Evolutionary conservation across 2,113 vertebrate genomes (phyloP).

Genomic region (Gasterosteus aculeatus): DNA sequence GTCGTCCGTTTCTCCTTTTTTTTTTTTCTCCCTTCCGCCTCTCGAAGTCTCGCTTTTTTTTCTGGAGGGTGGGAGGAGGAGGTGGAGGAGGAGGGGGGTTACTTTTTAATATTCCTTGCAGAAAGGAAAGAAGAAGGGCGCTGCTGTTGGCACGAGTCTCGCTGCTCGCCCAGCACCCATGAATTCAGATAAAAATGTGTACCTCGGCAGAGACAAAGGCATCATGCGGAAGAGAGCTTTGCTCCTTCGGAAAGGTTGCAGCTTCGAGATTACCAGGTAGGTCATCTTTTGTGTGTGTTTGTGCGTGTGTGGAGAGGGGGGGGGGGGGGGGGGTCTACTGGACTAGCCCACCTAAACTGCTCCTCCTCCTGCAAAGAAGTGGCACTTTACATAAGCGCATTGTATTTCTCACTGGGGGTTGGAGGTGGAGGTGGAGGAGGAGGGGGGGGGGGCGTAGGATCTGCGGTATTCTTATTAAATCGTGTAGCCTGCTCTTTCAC

Average conservation of each 20-base stretch:
- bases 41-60: conserved; percentile 25
- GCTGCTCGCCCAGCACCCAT: conserved; percentile 73
- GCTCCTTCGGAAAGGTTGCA: conserved; percentile 86
- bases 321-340: neutral
- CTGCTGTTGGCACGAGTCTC: conserved; percentile 37
- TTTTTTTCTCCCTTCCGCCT: conserved; percentile 33
- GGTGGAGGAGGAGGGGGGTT: too few relatives aligned
- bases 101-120: conserved; percentile 4
- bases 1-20: conserved; percentile 7
- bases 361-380: neutral
- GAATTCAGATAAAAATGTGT: conserved; percentile 85
- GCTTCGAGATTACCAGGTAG: conserved; percentile 88
- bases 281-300: conserved; percentile 12
- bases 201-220: conserved; percentile 84
- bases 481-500: neutral
- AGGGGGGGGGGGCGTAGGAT: neutral
- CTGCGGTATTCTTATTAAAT: neutral
- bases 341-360: conserved; percentile 10
- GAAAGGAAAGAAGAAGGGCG: conserved; percentile 28
- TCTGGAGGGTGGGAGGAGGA: neutral
- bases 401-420: conserved; percentile 22
- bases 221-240: conserved; percentile 86
- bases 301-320: conserved; percentile 32
- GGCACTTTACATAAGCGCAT: conserved; percentile 5
- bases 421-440: neutral